Conservation (phyloP, 2,113 vertebrate species). For the Limanda limanda region DNA sequence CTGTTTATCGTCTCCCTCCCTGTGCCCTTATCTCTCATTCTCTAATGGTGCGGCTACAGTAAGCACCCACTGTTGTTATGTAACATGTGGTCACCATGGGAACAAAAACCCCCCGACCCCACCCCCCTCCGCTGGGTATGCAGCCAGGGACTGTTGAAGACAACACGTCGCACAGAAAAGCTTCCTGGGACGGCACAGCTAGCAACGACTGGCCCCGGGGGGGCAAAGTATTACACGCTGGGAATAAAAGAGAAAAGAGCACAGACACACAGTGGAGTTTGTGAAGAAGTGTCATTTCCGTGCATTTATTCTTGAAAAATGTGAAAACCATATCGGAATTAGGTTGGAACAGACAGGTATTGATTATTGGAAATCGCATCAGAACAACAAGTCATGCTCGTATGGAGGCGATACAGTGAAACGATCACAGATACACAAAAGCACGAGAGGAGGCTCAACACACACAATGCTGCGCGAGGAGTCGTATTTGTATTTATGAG, state of each 20-base stretch:
- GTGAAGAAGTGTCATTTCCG: slow-evolving; percentile 29
- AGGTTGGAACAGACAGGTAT: slow-evolving; percentile 36
- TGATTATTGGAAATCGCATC: slow-evolving; percentile 16
- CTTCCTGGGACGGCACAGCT: slow-evolving; percentile 51
- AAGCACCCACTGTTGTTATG: slow-evolving; percentile 65
- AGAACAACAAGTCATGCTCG: not conserved
- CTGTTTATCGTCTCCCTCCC: slow-evolving; percentile 35
- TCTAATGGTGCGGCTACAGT: slow-evolving; percentile 50
- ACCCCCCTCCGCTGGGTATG: slow-evolving; percentile 11
- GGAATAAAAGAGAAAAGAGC: slow-evolving; percentile 43
- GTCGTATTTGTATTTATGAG: slow-evolving; percentile 17
- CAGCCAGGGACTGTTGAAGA: slow-evolving; percentile 45
- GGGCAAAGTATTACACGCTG: slow-evolving; percentile 32
- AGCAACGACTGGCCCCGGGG: slow-evolving; percentile 53
- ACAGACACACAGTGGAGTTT: slow-evolving; percentile 37
- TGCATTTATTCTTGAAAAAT: slow-evolving; percentile 60
- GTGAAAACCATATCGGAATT: slow-evolving; percentile 39
- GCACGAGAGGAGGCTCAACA: not conserved
- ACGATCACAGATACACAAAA: slow-evolving; percentile 25
- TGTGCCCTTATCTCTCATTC: slow-evolving; percentile 53
- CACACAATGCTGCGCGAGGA: not conserved
- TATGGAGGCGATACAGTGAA: slow-evolving; percentile 29
- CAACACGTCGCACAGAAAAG: slow-evolving; percentile 41
- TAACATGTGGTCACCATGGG: slow-evolving; percentile 72
- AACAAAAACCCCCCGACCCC: slow-evolving; percentile 39